Evolutionary conservation across 2,888 invertebrate genomes (phyloP), one percentile per base, ranked within the genome.

Genomic region (Drosophila putrida): DNA sequence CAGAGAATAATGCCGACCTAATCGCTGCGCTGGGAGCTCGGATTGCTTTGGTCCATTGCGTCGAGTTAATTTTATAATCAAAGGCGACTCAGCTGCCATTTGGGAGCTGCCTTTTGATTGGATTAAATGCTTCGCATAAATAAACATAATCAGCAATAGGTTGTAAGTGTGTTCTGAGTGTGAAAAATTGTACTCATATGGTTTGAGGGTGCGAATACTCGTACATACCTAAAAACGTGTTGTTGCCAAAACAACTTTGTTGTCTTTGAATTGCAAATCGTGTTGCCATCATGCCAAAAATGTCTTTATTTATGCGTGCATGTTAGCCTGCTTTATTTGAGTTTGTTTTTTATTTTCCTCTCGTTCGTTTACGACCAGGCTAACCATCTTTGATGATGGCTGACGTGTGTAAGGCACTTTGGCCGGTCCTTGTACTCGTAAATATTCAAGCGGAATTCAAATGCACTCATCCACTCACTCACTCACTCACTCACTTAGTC

Each of bases 221-320:
- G 20, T 20, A 20, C 20, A 20, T 20, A 50, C 41, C 57, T 51
- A 62, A 61, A 62, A 55, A 59, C 65, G 66, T 60, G 68, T 68
- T 59, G 46, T 63, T 68, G 60, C 58, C 70, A 69, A 69, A 51
- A 71, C 72, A 82, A 80, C 66, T 82, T 82, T 70, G 80, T 70
- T 80, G 72, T 70, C 80, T 88, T 83, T 83, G 83, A 83, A 83
- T 83, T 83, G 89, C 83, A 83, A 88, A 83, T 88, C 65, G 77
- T 61, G 67, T 54, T 51, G 65, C 55, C 80, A 75, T 55, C 55
- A 27, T 44, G 51, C 66, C 69, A 65, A 72, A 78, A 83, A 83
- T 76, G 76, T 82, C 87, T 86, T 86, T 83, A 83, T 88, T 80
- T 88, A 83, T 83, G 89, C 89, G 87, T 80, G 66, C 66, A 74